A percentile compares a stretch with the other conserved stretches of the same genome.
phyloP scores from a whole-genome alignment of 2,113 vertebrate species.

The Chloropsis hardwickii region DNA sequence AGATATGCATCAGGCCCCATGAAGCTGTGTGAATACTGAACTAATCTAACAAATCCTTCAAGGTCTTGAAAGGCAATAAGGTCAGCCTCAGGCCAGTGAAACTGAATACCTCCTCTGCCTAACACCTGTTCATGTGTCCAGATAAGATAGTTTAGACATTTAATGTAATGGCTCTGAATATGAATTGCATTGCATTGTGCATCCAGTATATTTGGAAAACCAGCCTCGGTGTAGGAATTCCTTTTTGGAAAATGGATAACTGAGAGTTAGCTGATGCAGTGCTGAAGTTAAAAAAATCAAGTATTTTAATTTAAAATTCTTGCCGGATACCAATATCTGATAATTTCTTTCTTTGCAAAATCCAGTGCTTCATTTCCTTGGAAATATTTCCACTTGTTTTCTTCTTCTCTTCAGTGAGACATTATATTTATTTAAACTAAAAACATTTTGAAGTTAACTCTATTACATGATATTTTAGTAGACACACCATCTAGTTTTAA shows the following conservation, averaged over 20 bases:
- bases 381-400: neutral
- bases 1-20: neutral
- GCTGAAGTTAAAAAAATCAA: neutral
- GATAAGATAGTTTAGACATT: neutral
- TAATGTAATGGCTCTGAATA: neutral
- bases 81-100: neutral
- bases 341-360: neutral
- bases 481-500: neutral
- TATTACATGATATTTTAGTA: neutral
- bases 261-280: neutral
- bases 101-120: neutral
- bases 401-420: neutral
- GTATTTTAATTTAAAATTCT: neutral
- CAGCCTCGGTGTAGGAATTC: neutral
- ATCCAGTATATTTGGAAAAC: neutral
- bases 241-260: neutral
- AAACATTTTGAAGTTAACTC: neutral
- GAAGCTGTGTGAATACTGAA: neutral
- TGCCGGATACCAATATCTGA: neutral
- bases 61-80: neutral
- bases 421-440: neutral
- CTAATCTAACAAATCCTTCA: neutral
- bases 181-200: neutral
- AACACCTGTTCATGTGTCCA: neutral
- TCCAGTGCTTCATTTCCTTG: neutral